Conservation (phyloP, 2,797 vertebrate species). For the Sebastes minor region DNA sequence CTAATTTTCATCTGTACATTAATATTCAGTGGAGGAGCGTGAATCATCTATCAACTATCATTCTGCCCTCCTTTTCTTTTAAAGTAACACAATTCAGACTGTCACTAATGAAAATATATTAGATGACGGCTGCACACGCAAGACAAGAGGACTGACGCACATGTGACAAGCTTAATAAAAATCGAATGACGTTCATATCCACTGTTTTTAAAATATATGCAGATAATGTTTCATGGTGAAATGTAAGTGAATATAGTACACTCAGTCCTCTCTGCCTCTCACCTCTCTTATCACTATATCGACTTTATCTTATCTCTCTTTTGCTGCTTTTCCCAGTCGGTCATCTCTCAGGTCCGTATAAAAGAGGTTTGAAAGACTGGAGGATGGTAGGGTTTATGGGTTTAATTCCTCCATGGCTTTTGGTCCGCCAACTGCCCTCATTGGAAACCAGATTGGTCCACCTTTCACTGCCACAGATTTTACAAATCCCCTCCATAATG, state of each 20-base stretch:
- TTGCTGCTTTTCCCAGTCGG: neutral
- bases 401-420: constrained; percentile 33
- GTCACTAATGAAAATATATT: constrained; percentile 20
- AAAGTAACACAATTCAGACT: constrained; percentile 15
- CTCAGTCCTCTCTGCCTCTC: neutral
- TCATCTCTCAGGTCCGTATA: neutral
- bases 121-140: neutral
- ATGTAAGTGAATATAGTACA: neutral
- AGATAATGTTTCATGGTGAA: neutral
- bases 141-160: neutral
- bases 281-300: neutral
- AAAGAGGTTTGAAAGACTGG: constrained; percentile 2
- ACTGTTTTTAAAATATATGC: neutral
- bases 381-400: neutral
- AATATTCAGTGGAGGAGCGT: constrained; percentile 16
- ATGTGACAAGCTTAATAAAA: constrained; percentile 8
- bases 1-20: constrained; percentile 23
- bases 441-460: constrained; percentile 30
- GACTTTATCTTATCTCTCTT: neutral
- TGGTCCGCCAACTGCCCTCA: constrained; percentile 11
- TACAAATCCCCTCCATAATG: constrained; percentile 59
- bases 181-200: neutral
- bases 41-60: constrained; percentile 4
- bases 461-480: constrained; percentile 44
- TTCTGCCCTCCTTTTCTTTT: neutral